These are phyloP conservation scores for Crenuchus spilurus DNA, from an alignment of 2,797 vertebrate genomes.

Conservation along the genomic window DNA sequence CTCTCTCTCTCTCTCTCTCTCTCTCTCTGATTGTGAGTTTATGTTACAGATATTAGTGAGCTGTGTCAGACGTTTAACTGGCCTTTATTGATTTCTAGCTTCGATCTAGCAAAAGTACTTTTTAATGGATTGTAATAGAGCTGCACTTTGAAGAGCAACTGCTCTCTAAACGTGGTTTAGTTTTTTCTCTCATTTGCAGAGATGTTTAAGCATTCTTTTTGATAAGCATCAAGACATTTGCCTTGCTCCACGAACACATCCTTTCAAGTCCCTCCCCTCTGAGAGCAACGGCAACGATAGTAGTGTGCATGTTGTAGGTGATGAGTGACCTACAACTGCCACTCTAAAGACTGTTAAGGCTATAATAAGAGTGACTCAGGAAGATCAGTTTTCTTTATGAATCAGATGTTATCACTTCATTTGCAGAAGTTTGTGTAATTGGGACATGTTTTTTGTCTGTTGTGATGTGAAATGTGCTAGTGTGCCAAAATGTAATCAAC, in stretches of 20 bases:
- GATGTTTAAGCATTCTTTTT: constrained; percentile 50
- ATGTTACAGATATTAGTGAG: constrained; percentile 80
- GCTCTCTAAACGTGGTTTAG: constrained; percentile 58
- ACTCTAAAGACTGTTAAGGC: no score
- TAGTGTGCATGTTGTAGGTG: not conserved
- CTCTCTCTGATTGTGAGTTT: constrained; percentile 66
- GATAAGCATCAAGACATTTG: constrained; percentile 13
- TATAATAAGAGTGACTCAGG: no score
- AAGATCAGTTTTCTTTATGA: no score
- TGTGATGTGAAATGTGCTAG: no score
- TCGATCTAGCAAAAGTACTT: constrained; percentile 72
- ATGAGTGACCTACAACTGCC: not conserved
- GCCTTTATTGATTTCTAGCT: constrained; percentile 66
- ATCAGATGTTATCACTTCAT: no score
- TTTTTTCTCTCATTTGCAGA: constrained; percentile 63
- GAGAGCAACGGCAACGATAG: constrained; percentile 20
- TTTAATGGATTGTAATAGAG: constrained; percentile 82
- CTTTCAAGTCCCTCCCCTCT: not conserved
- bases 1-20: constrained; percentile 35
- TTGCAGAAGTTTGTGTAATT: no score
- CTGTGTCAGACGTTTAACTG: constrained; percentile 80
- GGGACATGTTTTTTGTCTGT: no score
- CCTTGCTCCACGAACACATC: constrained; percentile 19
- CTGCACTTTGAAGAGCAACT: constrained; percentile 69
- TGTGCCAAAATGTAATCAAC: no score